Evolutionary conservation across 2,888 invertebrate genomes (phyloP).

Genomic region (Tiliacea aurago): DNA sequence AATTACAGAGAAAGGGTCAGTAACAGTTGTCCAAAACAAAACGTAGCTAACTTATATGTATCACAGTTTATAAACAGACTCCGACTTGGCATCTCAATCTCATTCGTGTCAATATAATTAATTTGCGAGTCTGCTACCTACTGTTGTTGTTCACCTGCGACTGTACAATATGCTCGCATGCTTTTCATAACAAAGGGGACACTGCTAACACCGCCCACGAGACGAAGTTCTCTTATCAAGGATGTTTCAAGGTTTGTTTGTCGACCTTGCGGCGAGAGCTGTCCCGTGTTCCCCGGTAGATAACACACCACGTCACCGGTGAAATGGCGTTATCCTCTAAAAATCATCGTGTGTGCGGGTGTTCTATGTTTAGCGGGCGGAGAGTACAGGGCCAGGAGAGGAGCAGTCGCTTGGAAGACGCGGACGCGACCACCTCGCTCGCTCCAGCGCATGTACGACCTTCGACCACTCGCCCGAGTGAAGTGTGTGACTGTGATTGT

Average conservation of each 20-base stretch:
- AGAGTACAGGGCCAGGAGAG: conserved; percentile 72
- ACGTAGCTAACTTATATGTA: conserved; percentile 20
- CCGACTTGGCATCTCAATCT: conserved; percentile 38
- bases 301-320: conserved; percentile 71
- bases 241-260: conserved; percentile 81
- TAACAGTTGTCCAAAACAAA: conserved; percentile 28
- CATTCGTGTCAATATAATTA: conserved; percentile 29
- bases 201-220: conserved; percentile 45
- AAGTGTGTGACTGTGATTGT: conserved; percentile 89
- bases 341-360: conserved; percentile 69
- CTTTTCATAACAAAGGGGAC: conserved; percentile 23
- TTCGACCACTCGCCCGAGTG: conserved; percentile 88
- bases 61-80: conserved; percentile 41
- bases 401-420: conserved; percentile 88
- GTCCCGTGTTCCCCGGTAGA: conserved; percentile 64
- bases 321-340: conserved; percentile 82
- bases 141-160: conserved; percentile 10
- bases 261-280: conserved; percentile 81
- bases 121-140: conserved; percentile 23
- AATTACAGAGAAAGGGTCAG: conserved; percentile 30
- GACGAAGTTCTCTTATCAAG: conserved; percentile 52
- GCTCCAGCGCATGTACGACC: conserved; percentile 85
- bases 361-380: conserved; percentile 84
- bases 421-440: conserved; percentile 87
- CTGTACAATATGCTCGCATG: conserved; percentile 3